Percentiles rank a stretch among this genome's conserved stretches.
Conservation (phyloP, 2,888 invertebrate species). For the Muscina levida region DNA sequence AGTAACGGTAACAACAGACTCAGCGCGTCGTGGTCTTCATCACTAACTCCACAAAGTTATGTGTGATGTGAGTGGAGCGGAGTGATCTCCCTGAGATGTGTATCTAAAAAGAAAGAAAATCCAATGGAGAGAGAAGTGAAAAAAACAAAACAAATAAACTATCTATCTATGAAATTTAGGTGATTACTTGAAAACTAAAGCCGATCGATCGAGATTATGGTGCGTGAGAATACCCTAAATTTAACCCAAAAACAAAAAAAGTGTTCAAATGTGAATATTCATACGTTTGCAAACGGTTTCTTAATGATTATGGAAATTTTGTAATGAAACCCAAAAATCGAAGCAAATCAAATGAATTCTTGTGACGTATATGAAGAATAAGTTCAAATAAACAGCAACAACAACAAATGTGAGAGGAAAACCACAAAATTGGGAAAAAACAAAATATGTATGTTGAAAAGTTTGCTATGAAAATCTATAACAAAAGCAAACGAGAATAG, state of each 20-base stretch:
- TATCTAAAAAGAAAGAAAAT: background rate
- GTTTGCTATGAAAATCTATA: no score
- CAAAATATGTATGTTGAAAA: no score
- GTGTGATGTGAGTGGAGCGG: no score
- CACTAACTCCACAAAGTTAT: background rate
- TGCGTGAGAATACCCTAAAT: constrained; percentile 5
- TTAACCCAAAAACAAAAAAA: background rate
- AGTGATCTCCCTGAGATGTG: background rate
- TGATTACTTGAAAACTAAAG: background rate
- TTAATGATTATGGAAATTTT: no score
- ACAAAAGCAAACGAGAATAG: no score
- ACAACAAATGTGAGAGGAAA: no score
- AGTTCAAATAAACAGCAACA: no score
- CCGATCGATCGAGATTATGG: background rate
- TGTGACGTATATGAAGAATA: no score
- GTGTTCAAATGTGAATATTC: background rate
- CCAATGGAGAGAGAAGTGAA: background rate
- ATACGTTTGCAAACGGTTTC: background rate
- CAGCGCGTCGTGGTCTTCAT: constrained; percentile 9
- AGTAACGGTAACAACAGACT: constrained; percentile 47
- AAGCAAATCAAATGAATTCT: no score
- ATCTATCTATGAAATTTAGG: background rate
- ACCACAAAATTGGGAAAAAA: no score
- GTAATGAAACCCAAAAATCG: no score
- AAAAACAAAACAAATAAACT: background rate